phyloP scores from a whole-genome alignment of 2,113 vertebrate genomes.

The Chloropsis hardwickii region DNA sequence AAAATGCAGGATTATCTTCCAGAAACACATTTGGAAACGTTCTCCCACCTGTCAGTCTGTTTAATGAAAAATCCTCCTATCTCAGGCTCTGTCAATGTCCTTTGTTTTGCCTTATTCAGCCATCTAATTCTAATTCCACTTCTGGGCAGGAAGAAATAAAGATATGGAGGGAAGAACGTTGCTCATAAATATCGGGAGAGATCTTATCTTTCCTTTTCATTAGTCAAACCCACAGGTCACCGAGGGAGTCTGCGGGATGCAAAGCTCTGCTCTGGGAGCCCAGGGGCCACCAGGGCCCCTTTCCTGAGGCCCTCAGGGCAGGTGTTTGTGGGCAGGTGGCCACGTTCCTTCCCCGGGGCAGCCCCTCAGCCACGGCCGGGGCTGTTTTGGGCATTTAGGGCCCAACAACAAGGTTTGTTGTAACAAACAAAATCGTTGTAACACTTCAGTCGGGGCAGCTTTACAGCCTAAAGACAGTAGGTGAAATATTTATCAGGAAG shows the following conservation, averaged over 20 bases:
- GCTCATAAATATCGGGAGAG: neutral
- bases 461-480: conserved; percentile 52
- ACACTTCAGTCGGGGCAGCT: neutral
- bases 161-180: neutral
- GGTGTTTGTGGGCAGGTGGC: neutral
- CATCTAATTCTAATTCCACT: neutral
- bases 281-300: neutral
- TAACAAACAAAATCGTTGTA: neutral
- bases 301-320: fast-evolving
- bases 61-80: conserved; percentile 13
- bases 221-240: neutral
- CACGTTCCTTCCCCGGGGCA: neutral
- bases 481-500: conserved; percentile 77
- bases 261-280: neutral
- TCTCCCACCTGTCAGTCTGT: neutral
- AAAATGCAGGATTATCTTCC: neutral
- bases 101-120: neutral
- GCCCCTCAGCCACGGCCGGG: neutral
- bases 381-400: neutral
- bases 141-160: neutral
- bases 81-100: neutral
- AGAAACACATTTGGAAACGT: neutral
- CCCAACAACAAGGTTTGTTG: neutral
- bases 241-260: neutral
- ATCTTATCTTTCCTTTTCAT: neutral